Evolutionary conservation across 2,113 vertebrate species (phyloP), one percentile per base, ranked within the genome.

Genomic region (Sander lucioperca): DNA sequence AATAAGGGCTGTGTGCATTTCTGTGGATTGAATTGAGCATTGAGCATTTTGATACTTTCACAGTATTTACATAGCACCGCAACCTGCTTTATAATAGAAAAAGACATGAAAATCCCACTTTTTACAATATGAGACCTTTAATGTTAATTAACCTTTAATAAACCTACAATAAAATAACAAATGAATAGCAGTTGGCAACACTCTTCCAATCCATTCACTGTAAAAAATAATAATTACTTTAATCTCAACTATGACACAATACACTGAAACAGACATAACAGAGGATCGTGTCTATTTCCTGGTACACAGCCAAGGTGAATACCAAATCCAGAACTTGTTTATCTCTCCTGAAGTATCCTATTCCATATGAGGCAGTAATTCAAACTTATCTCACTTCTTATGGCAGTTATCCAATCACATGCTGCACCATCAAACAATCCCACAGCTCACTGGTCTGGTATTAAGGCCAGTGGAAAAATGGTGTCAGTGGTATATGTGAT

Each of bases 401-500:
- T 63, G 81, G 54, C 3, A 14, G 58, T 62, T 82, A 50, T 30
- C 57, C 74, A 57, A 48, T 78, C 72, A 25, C 75, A 79, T 51
- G 27, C 50, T 15, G 25, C 43, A 51, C 18, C 65, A 77, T 77
- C 57, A 71, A 63, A 74, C 8, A 2, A 51, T 36, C 53, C 65
- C 30, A 56, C 8, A 54, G 39, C 65, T 73, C 76, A 68, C 51
- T 27, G 69, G 54, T 67, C 43, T 76, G 80, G 59, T 75, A 75
- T 77, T 69, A 64, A 75, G 67, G 73, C 68, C 57, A 57, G 68
- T 64, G 86, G 86, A 88, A 91, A 88, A 89, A 77, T 6, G 25
- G 19, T 2, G 72, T 79, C 88, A 86, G 56, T 61, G 47, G 61
- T 83, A 45, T 57, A 65, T 48, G 68, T 68, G 63, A 84, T 66